These are phyloP conservation scores for Hemicordylus capensis DNA, from an alignment of 2,113 vertebrate species.

Conservation along the genomic window DNA sequence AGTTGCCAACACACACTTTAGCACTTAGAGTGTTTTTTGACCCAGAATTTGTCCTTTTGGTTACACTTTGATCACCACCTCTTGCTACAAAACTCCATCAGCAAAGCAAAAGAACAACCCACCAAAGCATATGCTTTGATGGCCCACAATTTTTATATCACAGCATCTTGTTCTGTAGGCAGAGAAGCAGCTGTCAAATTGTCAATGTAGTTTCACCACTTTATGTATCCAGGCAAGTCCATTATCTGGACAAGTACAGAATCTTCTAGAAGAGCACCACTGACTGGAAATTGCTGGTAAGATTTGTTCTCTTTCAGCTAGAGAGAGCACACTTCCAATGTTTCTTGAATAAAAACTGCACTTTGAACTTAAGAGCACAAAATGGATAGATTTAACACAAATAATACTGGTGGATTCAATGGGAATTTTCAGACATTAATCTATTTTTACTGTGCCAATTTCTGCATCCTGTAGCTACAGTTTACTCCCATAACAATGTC, in stretches of 20 bases:
- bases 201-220: neutral
- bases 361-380: neutral
- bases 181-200: neutral
- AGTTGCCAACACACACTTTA: neutral
- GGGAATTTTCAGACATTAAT: neutral
- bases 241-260: neutral
- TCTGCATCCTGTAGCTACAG: neutral
- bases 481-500: neutral
- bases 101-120: neutral
- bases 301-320: neutral
- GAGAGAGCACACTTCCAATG: neutral
- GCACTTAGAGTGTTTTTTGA: neutral
- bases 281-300: neutral
- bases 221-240: neutral
- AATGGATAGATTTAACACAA: neutral
- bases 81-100: neutral
- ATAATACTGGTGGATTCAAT: neutral
- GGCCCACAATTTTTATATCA: neutral
- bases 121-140: neutral
- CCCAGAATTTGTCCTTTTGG: neutral
- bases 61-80: too few species aligned
- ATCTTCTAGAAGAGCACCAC: neutral
- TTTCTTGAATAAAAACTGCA: neutral
- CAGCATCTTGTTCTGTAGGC: neutral
- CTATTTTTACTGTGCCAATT: neutral